Evolutionary conservation across 2,888 invertebrate genomes (phyloP).

Genomic region (Nomada goodeniana): DNA sequence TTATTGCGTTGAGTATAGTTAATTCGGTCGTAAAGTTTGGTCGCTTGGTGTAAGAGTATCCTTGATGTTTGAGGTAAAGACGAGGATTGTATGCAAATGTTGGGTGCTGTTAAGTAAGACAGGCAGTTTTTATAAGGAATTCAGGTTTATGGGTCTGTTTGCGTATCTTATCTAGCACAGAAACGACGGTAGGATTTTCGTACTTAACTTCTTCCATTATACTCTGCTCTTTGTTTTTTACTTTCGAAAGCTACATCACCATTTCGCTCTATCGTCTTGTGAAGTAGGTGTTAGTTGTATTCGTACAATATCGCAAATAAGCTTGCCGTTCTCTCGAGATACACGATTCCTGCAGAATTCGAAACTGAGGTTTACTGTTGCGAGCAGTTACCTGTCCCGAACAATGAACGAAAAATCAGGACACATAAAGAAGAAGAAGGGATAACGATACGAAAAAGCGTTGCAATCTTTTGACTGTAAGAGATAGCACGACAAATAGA

Average conservation of each 20-base stretch:
- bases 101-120: no score
- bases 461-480: slow-evolving; percentile 5
- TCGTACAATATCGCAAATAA: background rate
- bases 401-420: slow-evolving; percentile 21
- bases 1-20: no score
- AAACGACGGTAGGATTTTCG: background rate
- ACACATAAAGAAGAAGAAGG: background rate
- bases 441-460: background rate
- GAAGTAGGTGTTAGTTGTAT: background rate
- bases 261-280: background rate
- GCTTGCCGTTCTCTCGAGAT: background rate
- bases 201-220: background rate
- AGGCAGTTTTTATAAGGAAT: background rate
- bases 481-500: background rate
- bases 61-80: no score
- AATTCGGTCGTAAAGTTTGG: no score
- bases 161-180: background rate
- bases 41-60: no score
- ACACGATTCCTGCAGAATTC: slow-evolving; percentile 24
- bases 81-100: no score
- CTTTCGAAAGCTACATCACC: background rate
- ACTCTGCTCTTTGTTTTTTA: no score
- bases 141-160: background rate
- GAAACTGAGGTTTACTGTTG: slow-evolving; percentile 3
- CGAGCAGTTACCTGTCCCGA: slow-evolving; percentile 4